Base-by-base conservation (phyloP, 1,140 invertebrate genomes). In the fruit fly (Drosophila melanogaster) region DNA sequence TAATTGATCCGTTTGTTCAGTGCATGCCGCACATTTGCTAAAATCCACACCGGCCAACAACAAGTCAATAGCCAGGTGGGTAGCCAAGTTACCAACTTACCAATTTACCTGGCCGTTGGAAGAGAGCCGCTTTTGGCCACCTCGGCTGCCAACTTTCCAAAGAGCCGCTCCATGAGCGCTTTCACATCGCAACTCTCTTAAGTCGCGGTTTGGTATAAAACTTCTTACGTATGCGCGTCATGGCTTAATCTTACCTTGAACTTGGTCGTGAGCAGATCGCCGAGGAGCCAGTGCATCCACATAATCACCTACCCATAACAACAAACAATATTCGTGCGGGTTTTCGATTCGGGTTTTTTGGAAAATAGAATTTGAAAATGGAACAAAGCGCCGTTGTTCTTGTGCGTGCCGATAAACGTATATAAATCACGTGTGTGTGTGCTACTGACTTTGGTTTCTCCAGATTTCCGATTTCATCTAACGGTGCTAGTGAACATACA, bases 211-310 rank as follows among this genome's bases (percentile, higher is more conserved):
- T 79, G 79, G 90, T 91, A 91, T 91, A 91, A 91, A 91, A 81
- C 90, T 90, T 91, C 86, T 91, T 91, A 85, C 75, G 90, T 91
- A 91, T 91, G 86, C 90, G 70, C 79, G 90, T 91, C 90, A 91
- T 89, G 90, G 90, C 87, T 91, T 87, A 91, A 91, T 89, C 84
- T 89, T 91, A 91, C 90, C 90, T 91, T 91, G 90, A 91, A 91
- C 90, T 91, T 91, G 90, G 71, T 86, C 80, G 86, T 76, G 90
- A 79, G 54, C 72, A 81, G 73, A 91, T 90, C 79, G 85, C 22
- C 15, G 59, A 35, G 15, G 62, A 67, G 50, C 22, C n/a, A 62
- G 49, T 72, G 66, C 47, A 53, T 61, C 56, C 15, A 38, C 37
- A 38, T 38, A 17, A 30, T 7, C 30, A 30, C 8, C 30, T 30